A percentile compares a stretch with the other conserved stretches of the same genome.
These are phyloP conservation scores for Choloepus hoffmanni DNA, from an alignment of 2,113 vertebrate species.

Conservation along the genomic window DNA sequence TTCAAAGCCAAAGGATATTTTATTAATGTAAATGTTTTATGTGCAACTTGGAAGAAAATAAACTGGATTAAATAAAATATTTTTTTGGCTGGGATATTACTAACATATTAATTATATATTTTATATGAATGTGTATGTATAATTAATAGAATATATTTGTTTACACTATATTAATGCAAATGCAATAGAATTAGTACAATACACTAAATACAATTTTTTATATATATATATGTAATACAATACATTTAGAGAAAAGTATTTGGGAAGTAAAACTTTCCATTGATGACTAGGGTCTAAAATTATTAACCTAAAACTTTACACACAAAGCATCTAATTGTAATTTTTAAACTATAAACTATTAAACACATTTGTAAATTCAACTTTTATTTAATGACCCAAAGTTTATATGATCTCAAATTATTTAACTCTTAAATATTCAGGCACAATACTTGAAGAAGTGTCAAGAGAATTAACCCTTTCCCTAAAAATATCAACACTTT, in stretches of 20 bases:
- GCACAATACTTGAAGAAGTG: background rate
- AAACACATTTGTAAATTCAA: background rate
- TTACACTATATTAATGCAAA: background rate
- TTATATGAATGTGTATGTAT: background rate
- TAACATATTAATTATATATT: background rate
- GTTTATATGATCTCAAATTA: background rate
- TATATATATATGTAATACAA: background rate
- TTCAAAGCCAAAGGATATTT: background rate
- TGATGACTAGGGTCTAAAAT: background rate
- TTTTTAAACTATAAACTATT: background rate
- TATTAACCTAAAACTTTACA: slow-evolving; percentile 12
- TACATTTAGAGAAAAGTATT: background rate
- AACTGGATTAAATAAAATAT: background rate
- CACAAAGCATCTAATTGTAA: background rate
- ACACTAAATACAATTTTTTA: background rate
- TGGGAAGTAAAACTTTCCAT: background rate
- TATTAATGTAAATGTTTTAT: background rate
- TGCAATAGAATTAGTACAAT: background rate
- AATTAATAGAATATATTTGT: slow-evolving; percentile 16
- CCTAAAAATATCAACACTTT: background rate
- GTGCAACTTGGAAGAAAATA: background rate
- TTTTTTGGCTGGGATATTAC: background rate
- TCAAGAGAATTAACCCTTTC: background rate
- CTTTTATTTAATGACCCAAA: background rate
- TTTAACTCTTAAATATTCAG: background rate